phyloP scores from a whole-genome alignment of 2,797 vertebrate genomes.

The Sebastes oblongus region DNA sequence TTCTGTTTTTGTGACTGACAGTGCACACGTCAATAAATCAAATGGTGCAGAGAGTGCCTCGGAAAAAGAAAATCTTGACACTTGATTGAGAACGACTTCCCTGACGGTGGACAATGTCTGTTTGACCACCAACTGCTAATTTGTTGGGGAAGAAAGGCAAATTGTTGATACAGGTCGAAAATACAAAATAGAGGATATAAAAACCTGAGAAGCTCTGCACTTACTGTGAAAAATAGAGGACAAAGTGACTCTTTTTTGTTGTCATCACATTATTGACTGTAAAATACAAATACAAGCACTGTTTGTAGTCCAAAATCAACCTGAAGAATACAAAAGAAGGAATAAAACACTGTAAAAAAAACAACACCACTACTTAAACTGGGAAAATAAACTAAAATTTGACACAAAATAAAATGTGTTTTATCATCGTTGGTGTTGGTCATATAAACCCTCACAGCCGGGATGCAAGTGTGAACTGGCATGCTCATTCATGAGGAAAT shows the following conservation, averaged over 20 bases:
- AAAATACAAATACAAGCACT: not conserved
- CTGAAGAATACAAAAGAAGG: not conserved
- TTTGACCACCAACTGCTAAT: not conserved
- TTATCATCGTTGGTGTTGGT: constrained; percentile 8
- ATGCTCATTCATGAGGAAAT: constrained; percentile 37
- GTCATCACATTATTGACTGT: not conserved
- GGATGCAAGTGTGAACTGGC: constrained; percentile 19
- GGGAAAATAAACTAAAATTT: not conserved
- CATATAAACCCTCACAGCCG: constrained; percentile 2
- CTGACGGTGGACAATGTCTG: not conserved
- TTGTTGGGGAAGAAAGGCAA: not conserved
- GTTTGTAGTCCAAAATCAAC: not conserved
- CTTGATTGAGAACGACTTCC: not conserved
- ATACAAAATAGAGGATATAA: not conserved
- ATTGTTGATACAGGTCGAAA: not conserved
- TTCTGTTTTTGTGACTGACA: constrained; percentile 1
- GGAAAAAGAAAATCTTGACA: not conserved
- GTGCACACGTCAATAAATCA: constrained; percentile 36
- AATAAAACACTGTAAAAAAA: not conserved
- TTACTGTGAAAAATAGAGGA: not conserved
- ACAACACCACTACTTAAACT: not conserved
- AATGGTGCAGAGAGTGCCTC: constrained; percentile 13
- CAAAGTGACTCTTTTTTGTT: not conserved
- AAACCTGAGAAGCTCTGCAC: not conserved
- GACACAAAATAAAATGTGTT: not conserved